phyloP scores from a whole-genome alignment of 2,113 vertebrate genomes.

The Cygnus buccinator region DNA sequence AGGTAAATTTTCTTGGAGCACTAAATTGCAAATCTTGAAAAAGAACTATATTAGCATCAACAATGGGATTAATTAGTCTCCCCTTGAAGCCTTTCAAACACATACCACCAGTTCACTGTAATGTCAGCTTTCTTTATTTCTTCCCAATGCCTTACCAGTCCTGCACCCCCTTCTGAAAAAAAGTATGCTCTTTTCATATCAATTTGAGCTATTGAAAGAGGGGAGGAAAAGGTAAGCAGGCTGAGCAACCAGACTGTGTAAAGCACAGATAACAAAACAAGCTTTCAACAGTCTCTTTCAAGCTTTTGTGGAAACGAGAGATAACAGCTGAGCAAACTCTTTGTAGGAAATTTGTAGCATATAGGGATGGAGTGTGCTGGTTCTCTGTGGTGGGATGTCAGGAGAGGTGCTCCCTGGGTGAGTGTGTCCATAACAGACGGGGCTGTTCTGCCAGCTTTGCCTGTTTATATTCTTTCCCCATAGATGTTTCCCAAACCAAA shows the following conservation, averaged over 20 bases:
- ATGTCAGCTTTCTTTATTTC: not conserved
- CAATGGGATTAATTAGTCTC: constrained; percentile 77
- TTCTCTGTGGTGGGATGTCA: not conserved
- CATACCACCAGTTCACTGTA: not conserved
- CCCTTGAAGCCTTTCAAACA: constrained; percentile 39
- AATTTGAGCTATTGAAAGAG: not conserved
- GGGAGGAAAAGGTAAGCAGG: constrained; percentile 4
- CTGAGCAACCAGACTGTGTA: constrained; percentile 32
- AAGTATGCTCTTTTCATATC: not conserved
- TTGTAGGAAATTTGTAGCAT: not conserved
- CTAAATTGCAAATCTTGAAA: constrained; percentile 47
- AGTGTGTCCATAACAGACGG: not conserved
- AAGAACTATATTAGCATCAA: constrained; percentile 71
- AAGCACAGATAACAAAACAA: constrained; percentile 52
- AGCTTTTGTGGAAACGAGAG: constrained; percentile 52
- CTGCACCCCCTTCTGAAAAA: not conserved
- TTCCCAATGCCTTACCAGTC: not conserved
- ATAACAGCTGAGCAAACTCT: constrained; percentile 40
- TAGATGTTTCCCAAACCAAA: not conserved
- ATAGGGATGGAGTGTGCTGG: not conserved
- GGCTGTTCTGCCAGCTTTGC: not conserved
- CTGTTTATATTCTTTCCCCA: not conserved
- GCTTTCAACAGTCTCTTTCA: constrained; percentile 37
- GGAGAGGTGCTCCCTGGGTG: not conserved
- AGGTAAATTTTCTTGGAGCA: constrained; percentile 68